Evolutionary conservation across 2,113 vertebrate genomes (phyloP).

Genomic region (Hystrix brachyura): DNA sequence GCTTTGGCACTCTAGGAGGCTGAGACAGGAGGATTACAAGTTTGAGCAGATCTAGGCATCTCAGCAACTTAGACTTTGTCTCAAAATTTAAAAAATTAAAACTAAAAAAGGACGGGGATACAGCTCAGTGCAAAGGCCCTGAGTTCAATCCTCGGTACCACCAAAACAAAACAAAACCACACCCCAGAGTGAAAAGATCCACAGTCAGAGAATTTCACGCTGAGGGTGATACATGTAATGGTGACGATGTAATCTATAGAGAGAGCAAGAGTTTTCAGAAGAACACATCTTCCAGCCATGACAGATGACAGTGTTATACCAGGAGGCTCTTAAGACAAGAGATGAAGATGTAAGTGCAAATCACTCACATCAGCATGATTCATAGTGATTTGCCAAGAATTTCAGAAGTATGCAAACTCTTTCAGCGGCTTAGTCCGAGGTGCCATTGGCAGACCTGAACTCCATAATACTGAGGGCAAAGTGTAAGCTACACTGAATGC

Average conservation of each 20-base stretch:
- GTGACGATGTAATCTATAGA: not conserved
- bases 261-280: not conserved
- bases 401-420: not conserved
- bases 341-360: not conserved
- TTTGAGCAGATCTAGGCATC: not conserved
- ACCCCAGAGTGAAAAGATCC: not conserved
- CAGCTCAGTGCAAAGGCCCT: not conserved
- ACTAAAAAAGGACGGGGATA: not conserved
- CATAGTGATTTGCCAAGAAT: not conserved
- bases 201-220: not conserved
- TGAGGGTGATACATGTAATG: not conserved
- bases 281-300: not conserved
- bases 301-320: slow-evolving; percentile 29
- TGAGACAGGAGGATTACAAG: not conserved
- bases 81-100: not conserved
- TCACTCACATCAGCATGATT: not conserved
- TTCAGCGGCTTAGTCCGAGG: not conserved
- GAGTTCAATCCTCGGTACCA: not conserved
- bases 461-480: not conserved
- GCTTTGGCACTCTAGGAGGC: not conserved
- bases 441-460: not conserved
- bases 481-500: not conserved
- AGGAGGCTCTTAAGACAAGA: not conserved
- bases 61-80: not conserved
- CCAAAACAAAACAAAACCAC: too few species aligned